A percentile compares a stretch with the other conserved stretches of the same genome.
These are phyloP conservation scores for Drosophila mojavensis DNA, from an alignment of 1,140 invertebrate genomes.

Conservation along the genomic window DNA sequence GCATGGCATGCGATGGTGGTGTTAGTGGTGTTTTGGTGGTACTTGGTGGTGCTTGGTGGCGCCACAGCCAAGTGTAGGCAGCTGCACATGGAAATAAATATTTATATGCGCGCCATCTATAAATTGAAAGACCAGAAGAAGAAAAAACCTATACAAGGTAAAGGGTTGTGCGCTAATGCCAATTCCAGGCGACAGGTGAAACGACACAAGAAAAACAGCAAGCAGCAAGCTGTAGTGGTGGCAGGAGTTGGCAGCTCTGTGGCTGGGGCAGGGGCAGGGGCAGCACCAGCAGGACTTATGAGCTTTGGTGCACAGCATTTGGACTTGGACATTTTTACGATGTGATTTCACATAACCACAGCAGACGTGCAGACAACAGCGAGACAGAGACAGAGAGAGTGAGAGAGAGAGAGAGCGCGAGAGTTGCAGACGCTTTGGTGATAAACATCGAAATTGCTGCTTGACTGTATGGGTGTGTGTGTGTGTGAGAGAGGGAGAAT, in stretches of 20 bases:
- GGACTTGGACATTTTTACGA: constrained; percentile 83
- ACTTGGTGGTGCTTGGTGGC: too few relatives aligned
- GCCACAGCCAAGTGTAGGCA: constrained; percentile 25
- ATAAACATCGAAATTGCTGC: constrained; percentile 79
- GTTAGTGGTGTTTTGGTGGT: neutral
- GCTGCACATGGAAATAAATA: constrained; percentile 78
- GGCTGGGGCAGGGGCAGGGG: neutral
- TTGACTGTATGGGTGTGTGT: constrained; percentile 3
- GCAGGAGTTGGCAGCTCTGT: neutral
- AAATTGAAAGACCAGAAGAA: constrained; percentile 67
- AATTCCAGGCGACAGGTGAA: constrained; percentile 67
- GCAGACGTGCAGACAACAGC: constrained; percentile 73
- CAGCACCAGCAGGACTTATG: constrained; percentile 67
- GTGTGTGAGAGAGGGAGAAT: neutral
- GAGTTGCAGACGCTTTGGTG: constrained; percentile 78
- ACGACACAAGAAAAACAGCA: constrained; percentile 33
- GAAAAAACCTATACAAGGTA: constrained; percentile 9
- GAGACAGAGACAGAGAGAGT: neutral
- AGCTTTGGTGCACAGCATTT: constrained; percentile 77
- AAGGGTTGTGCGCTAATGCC: constrained; percentile 64
- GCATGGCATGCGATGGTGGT: constrained; percentile 54
- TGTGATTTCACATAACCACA: constrained; percentile 82
- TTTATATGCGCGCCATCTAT: constrained; percentile 81
- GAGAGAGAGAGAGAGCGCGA: neutral
- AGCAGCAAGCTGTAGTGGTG: neutral